Evolutionary conservation across 2,113 vertebrate genomes (phyloP), one percentile per base, ranked within the genome.

Genomic region (Dromaius novaehollandiae): DNA sequence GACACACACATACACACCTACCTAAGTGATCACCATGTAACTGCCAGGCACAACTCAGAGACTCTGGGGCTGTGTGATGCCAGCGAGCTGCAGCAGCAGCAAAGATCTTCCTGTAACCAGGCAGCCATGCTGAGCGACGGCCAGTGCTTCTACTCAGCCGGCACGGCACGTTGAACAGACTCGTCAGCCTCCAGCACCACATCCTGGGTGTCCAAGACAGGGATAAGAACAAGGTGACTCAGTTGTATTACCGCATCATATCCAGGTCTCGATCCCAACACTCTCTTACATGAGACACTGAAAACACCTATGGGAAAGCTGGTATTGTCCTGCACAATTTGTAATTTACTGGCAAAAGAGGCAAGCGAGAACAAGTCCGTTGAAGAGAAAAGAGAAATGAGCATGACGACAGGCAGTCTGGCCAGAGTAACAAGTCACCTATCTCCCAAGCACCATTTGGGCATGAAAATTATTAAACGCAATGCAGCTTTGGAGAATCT

Each of bases 21-120:
- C 98, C 98, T 9, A 98, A 97, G 51, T 98, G 98, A 91, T 98
- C 98, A 11, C 56, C 70, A 11, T 98, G 97, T 69, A 98, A 82
- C 65, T 97, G 96, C 98, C 98, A 98, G 79, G 96, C 91, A 79
- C 98, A 98, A 16, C 19, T 88, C 28, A 93, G 70, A 73, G 95
- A 60, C 9, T 82, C 96, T 0, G 97, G 92, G 61, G 63, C 93
- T 0, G 93, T 97, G 91, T 98, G 96, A 28, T 92, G 92, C 85
- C 94, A 77, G 11, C 71, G 89, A 6, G 56, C 13, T 0, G 36
- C 70, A 56, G 71, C 48, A 12, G 82, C 2, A 0, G 61, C 75
- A 64, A 88, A 0, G 2, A 78, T 68, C 36, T 71, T 68, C 5
- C 71, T 87, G 55, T 18, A 50, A 11, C 1, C 8, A n/a, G 75